phyloP scores from a whole-genome alignment of 2,113 vertebrate genomes.

The Albula goreensis region DNA sequence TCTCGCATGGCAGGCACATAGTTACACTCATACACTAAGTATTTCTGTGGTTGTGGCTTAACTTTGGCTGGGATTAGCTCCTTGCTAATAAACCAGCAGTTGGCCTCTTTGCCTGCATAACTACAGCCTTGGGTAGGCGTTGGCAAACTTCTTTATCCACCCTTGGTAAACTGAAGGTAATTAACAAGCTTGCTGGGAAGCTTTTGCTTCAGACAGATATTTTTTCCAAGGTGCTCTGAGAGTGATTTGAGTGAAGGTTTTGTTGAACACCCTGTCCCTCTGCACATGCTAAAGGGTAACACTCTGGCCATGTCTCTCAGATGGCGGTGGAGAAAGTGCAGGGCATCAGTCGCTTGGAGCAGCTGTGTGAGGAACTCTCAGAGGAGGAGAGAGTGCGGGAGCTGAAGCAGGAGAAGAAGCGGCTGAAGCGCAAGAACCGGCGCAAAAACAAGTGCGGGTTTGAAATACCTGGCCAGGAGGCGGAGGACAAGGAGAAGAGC shows the following conservation, averaged over 20 bases:
- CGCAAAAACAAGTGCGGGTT: slow-evolving; percentile 94
- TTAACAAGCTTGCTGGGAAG: no score
- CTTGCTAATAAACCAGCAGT: no score
- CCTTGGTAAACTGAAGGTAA: no score
- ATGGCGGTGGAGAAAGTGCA: slow-evolving; percentile 97
- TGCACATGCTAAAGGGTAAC: background rate
- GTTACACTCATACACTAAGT: no score
- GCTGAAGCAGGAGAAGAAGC: slow-evolving; percentile 96
- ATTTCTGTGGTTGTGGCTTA: no score
- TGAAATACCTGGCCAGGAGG: slow-evolving; percentile 77
- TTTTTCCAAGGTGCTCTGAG: no score
- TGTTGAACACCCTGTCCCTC: background rate
- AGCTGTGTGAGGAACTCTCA: slow-evolving; percentile 93
- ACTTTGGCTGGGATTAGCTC: no score
- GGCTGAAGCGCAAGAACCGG: slow-evolving; percentile 93
- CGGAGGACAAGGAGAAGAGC: slow-evolving; percentile 77
- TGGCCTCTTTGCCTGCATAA: no score
- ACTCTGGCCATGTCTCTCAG: slow-evolving; percentile 55
- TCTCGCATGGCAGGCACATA: no score
- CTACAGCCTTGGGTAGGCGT: no score
- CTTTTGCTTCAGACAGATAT: no score
- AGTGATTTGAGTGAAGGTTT: background rate
- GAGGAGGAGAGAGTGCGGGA: slow-evolving; percentile 93
- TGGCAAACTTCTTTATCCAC: no score
- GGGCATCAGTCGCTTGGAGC: slow-evolving; percentile 92